Percentiles rank a stretch among this genome's conserved stretches.
phyloP scores from a whole-genome alignment of 2,888 invertebrate genomes.

The Tenthredo scrophulariae region DNA sequence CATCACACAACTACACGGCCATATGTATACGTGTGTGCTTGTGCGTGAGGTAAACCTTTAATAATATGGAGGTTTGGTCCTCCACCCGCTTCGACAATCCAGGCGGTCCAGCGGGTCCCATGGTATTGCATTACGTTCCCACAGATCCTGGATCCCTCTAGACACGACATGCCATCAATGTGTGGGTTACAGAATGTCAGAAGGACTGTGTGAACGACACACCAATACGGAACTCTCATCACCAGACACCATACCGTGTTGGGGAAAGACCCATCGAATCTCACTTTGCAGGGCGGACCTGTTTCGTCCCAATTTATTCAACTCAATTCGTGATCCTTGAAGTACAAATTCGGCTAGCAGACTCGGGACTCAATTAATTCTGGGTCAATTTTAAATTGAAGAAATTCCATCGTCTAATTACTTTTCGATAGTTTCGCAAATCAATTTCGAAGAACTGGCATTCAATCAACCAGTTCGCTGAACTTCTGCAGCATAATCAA shows the following conservation, averaged over 20 bases:
- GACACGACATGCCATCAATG: neutral
- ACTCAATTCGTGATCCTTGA: neutral
- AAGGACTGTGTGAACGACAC: slow-evolving; percentile 1
- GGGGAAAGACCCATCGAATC: neutral
- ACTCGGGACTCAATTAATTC: neutral
- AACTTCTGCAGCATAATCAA: no score
- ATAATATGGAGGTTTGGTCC: slow-evolving; percentile 66
- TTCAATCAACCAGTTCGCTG: no score
- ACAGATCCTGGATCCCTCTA: slow-evolving; percentile 61
- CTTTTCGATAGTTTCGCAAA: neutral
- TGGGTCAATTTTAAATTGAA: neutral
- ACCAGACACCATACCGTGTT: neutral
- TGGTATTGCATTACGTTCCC: slow-evolving; percentile 76
- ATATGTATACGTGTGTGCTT: neutral
- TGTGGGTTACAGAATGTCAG: slow-evolving; percentile 23
- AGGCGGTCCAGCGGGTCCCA: slow-evolving; percentile 65
- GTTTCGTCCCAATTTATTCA: neutral
- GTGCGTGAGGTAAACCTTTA: neutral
- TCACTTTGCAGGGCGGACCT: neutral
- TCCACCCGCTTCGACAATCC: slow-evolving; percentile 73
- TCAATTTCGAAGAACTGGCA: neutral
- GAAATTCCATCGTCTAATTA: neutral
- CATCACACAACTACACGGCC: no score
- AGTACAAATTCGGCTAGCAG: neutral
- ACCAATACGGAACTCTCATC: neutral